phyloP scores from a whole-genome alignment of 2,888 invertebrate genomes.

The Agrochola lota region DNA sequence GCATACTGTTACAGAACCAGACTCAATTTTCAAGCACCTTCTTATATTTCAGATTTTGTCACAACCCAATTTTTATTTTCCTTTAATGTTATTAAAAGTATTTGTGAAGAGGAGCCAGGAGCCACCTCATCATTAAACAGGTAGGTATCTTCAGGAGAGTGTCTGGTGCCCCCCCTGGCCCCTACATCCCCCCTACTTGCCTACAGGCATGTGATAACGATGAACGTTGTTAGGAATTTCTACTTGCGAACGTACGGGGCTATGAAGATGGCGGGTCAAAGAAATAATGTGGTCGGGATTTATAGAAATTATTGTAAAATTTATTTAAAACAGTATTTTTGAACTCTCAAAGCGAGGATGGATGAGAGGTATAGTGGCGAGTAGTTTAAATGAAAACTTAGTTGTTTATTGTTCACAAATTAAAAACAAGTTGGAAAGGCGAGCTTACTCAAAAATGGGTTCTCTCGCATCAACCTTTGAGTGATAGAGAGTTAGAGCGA shows the following conservation, averaged over 20 bases:
- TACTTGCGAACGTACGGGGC: constrained; percentile 39
- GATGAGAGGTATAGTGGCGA: too few species aligned
- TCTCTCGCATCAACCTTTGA: too few species aligned
- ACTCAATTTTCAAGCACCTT: not conserved
- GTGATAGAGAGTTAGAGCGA: too few species aligned
- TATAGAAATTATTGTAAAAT: too few species aligned
- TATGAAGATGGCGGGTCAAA: constrained; percentile 24
- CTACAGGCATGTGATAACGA: constrained; percentile 64
- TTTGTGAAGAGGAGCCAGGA: constrained; percentile 25
- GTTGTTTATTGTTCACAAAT: too few species aligned
- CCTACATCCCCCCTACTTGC: constrained; percentile 27
- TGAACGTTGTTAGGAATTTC: constrained; percentile 63
- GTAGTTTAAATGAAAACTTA: too few species aligned
- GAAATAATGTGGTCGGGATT: not conserved
- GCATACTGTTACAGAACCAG: not conserved
- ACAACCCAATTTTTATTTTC: constrained; percentile 8
- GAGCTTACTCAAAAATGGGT: too few species aligned
- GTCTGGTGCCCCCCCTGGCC: constrained; percentile 2
- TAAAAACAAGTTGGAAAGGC: too few species aligned
- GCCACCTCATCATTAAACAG: constrained; percentile 52
- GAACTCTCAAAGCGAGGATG: too few species aligned
- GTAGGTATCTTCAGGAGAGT: constrained; percentile 44
- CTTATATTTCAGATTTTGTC: not conserved
- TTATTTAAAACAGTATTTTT: too few species aligned
- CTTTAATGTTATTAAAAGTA: constrained; percentile 37